Evolutionary conservation across 2,113 vertebrate species (phyloP).

Genomic region (Paralichthys olivaceus): DNA sequence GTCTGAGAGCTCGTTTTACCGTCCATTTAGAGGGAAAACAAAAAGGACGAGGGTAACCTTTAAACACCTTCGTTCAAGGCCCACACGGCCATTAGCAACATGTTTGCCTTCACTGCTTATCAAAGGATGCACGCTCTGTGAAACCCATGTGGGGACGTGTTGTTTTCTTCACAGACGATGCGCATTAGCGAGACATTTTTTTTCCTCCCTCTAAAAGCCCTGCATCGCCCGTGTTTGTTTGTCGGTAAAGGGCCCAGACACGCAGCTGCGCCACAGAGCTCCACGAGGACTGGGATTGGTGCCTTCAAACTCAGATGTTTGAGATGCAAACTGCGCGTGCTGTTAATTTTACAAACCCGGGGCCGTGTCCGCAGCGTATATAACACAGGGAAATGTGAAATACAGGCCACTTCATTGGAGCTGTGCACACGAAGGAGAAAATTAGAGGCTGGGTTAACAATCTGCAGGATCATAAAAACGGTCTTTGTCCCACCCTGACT

Average conservation of each 20-base stretch:
- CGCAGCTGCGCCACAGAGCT: constrained; percentile 62
- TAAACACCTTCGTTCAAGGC: constrained; percentile 56
- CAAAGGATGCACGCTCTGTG: constrained; percentile 41
- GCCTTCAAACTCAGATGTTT: constrained; percentile 32
- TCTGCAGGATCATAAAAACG: constrained; percentile 60
- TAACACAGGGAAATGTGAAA: constrained; percentile 64
- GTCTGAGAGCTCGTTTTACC: constrained; percentile 64
- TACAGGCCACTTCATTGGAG: constrained; percentile 39
- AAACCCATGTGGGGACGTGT: constrained; percentile 55
- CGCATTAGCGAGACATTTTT: constrained; percentile 44
- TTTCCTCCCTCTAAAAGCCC: constrained; percentile 13
- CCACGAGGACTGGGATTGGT: constrained; percentile 55
- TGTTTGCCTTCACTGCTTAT: constrained; percentile 42
- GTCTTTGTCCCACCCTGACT: constrained; percentile 60
- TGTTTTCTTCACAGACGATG: constrained; percentile 32
- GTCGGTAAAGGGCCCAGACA: constrained; percentile 45
- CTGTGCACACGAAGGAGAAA: constrained; percentile 47
- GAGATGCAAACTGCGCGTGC: background rate
- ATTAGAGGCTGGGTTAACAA: constrained; percentile 60
- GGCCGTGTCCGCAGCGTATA: constrained; percentile 6
- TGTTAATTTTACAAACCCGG: constrained; percentile 66
- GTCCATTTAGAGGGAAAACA: constrained; percentile 51
- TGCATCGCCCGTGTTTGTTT: constrained; percentile 51
- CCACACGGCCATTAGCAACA: constrained; percentile 41
- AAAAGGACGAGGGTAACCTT: constrained; percentile 1